These are phyloP conservation scores for Neogale vison DNA, from an alignment of 2,113 vertebrate genomes.

Conservation along the genomic window DNA sequence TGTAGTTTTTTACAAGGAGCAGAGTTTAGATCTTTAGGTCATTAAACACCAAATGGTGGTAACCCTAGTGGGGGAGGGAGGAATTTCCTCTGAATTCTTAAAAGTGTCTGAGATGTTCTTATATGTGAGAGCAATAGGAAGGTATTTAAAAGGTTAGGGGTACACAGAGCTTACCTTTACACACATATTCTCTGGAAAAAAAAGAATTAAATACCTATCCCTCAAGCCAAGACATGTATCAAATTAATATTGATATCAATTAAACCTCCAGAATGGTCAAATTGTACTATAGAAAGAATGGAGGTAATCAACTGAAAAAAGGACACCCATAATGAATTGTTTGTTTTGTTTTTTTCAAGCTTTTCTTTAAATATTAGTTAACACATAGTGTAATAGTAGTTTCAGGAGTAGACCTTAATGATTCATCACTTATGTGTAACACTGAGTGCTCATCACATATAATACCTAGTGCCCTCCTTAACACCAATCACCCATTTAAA, in stretches of 20 bases:
- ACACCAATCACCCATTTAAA: neutral
- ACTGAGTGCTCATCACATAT: neutral
- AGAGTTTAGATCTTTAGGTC: neutral
- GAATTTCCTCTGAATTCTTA: neutral
- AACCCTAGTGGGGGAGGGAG: fast-evolving
- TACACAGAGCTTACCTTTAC: neutral
- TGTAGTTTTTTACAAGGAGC: neutral
- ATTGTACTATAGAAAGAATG: neutral
- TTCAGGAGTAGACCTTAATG: neutral
- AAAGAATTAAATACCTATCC: neutral
- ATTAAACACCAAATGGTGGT: neutral
- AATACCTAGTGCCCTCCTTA: neutral
- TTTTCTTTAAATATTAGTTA: neutral
- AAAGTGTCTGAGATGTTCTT: neutral
- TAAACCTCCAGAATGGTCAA: neutral
- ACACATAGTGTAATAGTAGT: neutral
- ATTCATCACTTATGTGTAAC: neutral
- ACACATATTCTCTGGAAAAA: neutral
- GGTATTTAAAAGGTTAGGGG: neutral
- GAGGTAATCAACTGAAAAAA: neutral
- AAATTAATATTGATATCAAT: neutral
- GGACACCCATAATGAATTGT: neutral
- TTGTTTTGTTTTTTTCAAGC: neutral
- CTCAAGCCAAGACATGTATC: neutral
- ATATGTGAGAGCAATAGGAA: neutral